Evolutionary conservation across 2,797 vertebrate species (phyloP).

Genomic region (Oceanodroma leucorhoa): DNA sequence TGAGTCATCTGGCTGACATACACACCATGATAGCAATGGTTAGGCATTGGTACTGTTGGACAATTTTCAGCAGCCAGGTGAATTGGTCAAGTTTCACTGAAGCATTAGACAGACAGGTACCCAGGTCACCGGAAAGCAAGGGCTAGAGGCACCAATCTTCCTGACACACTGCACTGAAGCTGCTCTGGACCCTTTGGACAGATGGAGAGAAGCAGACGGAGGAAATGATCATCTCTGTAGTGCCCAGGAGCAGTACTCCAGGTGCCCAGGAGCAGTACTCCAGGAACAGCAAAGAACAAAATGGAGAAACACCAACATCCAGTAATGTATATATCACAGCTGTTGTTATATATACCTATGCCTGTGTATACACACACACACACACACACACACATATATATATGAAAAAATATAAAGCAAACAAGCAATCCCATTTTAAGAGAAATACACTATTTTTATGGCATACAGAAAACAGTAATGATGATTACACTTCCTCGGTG

Average conservation of each 20-base stretch:
- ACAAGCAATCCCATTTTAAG: slow-evolving; percentile 32
- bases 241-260: background rate
- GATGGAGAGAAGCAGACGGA: background rate
- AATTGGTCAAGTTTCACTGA: background rate
- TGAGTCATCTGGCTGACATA: background rate
- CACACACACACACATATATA: background rate
- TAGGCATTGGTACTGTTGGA: background rate
- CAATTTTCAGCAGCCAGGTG: background rate
- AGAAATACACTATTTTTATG: slow-evolving; percentile 40
- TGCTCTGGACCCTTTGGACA: background rate
- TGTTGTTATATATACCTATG: background rate
- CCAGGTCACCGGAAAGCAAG: background rate
- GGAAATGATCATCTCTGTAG: background rate
- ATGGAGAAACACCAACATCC: background rate
- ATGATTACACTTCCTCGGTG: slow-evolving; percentile 45
- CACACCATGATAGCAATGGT: accelerated
- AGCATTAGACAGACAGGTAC: background rate
- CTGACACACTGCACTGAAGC: background rate
- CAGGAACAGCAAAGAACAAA: background rate
- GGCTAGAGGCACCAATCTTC: background rate
- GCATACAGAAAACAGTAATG: slow-evolving; percentile 37
- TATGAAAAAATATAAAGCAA: background rate
- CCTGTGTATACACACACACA: background rate
- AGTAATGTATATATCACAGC: background rate
- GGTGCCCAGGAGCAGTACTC: background rate